Conservation (phyloP, 2,888 invertebrate species). For the Rhamphomyia laevipes region DNA sequence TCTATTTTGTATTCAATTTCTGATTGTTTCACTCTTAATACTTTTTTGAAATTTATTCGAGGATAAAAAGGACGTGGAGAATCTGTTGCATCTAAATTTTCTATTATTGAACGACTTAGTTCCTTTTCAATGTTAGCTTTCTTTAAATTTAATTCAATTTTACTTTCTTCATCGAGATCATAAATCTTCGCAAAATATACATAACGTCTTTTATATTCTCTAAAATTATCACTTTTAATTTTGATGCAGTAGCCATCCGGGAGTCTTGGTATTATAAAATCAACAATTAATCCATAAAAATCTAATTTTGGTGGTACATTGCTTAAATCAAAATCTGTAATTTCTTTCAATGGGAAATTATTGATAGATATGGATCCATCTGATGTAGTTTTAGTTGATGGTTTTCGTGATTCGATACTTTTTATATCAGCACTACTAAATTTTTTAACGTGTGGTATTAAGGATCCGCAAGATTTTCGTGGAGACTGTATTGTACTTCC, state of each 20-base stretch:
- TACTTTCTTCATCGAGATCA: not conserved
- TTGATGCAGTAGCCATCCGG: constrained; percentile 33
- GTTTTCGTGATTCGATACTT: constrained; percentile 14
- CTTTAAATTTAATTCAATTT: not conserved
- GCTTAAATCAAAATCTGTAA: constrained; percentile 33
- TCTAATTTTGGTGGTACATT: constrained; percentile 32
- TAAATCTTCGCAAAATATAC: not conserved
- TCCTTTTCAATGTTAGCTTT: not conserved
- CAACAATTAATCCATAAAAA: constrained; percentile 29
- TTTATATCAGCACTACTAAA: constrained; percentile 15
- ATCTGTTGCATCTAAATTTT: constrained; percentile 25
- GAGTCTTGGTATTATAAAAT: constrained; percentile 33
- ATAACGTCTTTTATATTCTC: constrained; percentile 3
- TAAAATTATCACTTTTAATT: constrained; percentile 16
- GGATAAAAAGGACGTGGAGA: constrained; percentile 32
- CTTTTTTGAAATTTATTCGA: constrained; percentile 25
- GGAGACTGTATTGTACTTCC: not conserved
- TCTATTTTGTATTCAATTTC: not conserved
- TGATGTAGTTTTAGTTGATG: constrained; percentile 19
- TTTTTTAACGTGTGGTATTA: not conserved
- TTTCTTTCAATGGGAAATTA: constrained; percentile 21
- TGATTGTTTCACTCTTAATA: constrained; percentile 24
- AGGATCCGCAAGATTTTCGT: constrained; percentile 2
- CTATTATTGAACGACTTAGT: constrained; percentile 19
- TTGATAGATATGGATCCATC: constrained; percentile 4